Evolutionary conservation across 2,797 vertebrate genomes (phyloP), one percentile per base, ranked within the genome.

Genomic region (Triplophysa yarkandensis): DNA sequence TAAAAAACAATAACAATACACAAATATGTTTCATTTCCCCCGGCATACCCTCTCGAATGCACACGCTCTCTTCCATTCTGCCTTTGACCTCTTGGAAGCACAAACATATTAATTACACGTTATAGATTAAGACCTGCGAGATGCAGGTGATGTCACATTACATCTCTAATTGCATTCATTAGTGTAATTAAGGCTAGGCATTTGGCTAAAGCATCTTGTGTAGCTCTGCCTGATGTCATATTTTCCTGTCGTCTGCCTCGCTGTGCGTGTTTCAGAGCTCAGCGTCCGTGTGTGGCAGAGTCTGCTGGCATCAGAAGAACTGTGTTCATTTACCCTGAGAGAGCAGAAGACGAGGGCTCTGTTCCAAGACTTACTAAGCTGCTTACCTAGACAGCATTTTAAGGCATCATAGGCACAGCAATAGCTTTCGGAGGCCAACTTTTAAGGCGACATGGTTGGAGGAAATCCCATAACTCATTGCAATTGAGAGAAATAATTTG

Each of bases 171-270:
- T 89, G 86, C 83, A 89, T 85, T 87, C 90, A 91, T 92, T 91
- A 92, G 89, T 88, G 88, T 91, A 89, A 93, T 93, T 92, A 92
- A 92, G 85, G 86, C 86, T 83, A 91, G 91, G 88, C 91, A 89
- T 67, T 65, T 83, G 79, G 16, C 82, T 78, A 85, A 86, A 68
- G 64, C 63, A 62, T 71, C 84, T 78, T 69, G 66, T 58, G 71
- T 48, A 72, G 78, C 54, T 62, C 79, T 48, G 73, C 71, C 74
- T 54, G 68, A 81, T 71, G 77, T 78, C 78, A 71, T 41, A 71
- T 68, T 74, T 69, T 74, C 77, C 71, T 81, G 68, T 81, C 46
- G 43, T 65, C 50, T 77, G 48, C 72, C 72, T 75, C 64, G 50
- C 79, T 82, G 84, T 73, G 60, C 48, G 52, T 73, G 60, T 73